phyloP scores from a whole-genome alignment of 2,888 invertebrate genomes.

The Rhingia campestris region DNA sequence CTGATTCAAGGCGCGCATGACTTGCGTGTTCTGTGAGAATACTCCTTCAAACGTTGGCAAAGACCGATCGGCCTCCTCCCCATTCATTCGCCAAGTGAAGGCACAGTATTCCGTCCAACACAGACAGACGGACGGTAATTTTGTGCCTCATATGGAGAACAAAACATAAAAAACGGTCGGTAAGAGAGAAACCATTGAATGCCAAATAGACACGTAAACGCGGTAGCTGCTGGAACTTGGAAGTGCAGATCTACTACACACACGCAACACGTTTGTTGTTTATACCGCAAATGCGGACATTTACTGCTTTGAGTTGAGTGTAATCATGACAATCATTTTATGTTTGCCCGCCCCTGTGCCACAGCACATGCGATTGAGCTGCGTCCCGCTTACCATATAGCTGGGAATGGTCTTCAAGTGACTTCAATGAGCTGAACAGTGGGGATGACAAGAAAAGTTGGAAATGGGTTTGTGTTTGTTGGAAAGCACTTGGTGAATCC shows the following conservation, averaged over 20 bases:
- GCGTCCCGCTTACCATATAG: background rate
- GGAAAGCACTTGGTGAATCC: too few species aligned
- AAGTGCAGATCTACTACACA: constrained; percentile 71
- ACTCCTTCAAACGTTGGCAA: constrained; percentile 54
- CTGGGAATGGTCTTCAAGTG: constrained; percentile 15
- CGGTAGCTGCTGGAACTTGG: constrained; percentile 55
- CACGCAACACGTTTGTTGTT: constrained; percentile 70
- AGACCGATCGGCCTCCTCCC: constrained; percentile 56
- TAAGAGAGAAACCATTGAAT: constrained; percentile 53
- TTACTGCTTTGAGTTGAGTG: constrained; percentile 59
- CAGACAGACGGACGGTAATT: constrained; percentile 64
- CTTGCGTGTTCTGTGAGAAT: constrained; percentile 71
- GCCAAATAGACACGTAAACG: constrained; percentile 74
- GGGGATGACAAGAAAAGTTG: constrained; percentile 4
- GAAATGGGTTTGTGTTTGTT: background rate
- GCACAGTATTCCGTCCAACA: constrained; percentile 18
- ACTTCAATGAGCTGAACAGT: constrained; percentile 34
- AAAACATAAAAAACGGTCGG: background rate
- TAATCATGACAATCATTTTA: constrained; percentile 73
- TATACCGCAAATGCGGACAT: constrained; percentile 69
- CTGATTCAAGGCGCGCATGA: constrained; percentile 73
- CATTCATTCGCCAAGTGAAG: constrained; percentile 58
- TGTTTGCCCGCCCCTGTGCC: constrained; percentile 63
- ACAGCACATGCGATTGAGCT: constrained; percentile 31
- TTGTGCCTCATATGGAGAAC: constrained; percentile 61